Evolutionary conservation across 2,888 invertebrate genomes (phyloP).

Genomic region (Chrysomela aeneicollis): DNA sequence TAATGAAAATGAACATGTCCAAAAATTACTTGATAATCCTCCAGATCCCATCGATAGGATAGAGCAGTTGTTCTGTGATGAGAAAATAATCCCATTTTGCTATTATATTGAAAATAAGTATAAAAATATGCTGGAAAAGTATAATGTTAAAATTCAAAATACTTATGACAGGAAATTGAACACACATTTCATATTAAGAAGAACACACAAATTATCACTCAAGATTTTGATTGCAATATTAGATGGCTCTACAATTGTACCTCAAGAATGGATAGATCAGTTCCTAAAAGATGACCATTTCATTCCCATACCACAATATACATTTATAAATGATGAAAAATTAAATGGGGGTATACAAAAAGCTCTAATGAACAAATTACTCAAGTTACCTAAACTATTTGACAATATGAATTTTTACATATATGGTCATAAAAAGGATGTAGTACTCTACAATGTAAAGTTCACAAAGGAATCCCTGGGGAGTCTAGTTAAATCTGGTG

Average conservation of each 20-base stretch:
- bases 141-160: slow-evolving; percentile 41
- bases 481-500: slow-evolving; percentile 47
- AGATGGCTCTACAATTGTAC: slow-evolving; percentile 48
- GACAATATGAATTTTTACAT: slow-evolving; percentile 53
- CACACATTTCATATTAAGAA: slow-evolving; percentile 50
- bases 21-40: slow-evolving; percentile 25
- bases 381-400: slow-evolving; percentile 53
- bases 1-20: slow-evolving; percentile 34
- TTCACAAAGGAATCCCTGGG: slow-evolving; percentile 45
- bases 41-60: slow-evolving; percentile 16
- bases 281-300: slow-evolving; percentile 40
- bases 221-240: slow-evolving; percentile 50
- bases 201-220: slow-evolving; percentile 44
- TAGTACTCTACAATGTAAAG: slow-evolving; percentile 40
- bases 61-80: slow-evolving; percentile 34
- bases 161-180: slow-evolving; percentile 45
- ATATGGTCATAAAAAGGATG: slow-evolving; percentile 36
- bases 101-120: slow-evolving; percentile 43
- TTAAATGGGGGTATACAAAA: slow-evolving; percentile 44
- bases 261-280: slow-evolving; percentile 47
- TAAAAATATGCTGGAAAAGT: slow-evolving; percentile 35
- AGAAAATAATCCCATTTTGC: slow-evolving; percentile 43
- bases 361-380: slow-evolving; percentile 47
- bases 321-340: slow-evolving; percentile 35
- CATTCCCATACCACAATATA: slow-evolving; percentile 40